Percentiles rank a stretch among this genome's conserved stretches.
Evolutionary conservation across 2,797 vertebrate species (phyloP).

Genomic region (Moxostoma hubbsi): DNA sequence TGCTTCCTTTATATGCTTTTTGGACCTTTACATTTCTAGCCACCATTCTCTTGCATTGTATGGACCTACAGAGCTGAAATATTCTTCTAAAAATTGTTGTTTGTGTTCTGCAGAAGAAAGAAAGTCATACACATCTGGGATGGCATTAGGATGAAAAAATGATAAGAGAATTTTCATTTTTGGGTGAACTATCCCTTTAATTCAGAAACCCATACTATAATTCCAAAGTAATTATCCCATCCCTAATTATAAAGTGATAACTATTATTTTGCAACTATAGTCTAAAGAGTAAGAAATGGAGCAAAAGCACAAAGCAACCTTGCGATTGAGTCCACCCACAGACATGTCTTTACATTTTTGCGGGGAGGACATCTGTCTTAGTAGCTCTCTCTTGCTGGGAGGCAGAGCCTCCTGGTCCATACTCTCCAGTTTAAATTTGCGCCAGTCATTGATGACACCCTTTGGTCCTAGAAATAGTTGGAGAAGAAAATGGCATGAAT

Average conservation of each 20-base stretch:
- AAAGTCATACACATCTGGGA: no score
- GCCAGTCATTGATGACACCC: constrained; percentile 98
- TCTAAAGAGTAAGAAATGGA: neutral
- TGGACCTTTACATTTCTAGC: no score
- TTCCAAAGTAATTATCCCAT: no score
- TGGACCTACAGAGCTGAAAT: no score
- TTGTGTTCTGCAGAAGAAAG: no score
- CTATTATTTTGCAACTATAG: neutral
- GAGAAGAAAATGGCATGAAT: constrained; percentile 21
- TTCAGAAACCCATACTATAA: neutral
- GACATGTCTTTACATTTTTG: constrained; percentile 77
- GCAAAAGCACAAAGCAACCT: constrained; percentile 76
- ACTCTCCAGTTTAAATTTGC: constrained; percentile 94
- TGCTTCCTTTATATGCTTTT: no score
- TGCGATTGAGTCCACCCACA: constrained; percentile 83
- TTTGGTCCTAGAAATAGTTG: constrained; percentile 84
- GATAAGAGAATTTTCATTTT: no score
- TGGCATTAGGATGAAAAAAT: no score
- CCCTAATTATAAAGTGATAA: neutral
- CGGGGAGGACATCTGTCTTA: constrained; percentile 94
- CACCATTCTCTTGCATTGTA: no score
- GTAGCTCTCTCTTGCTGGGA: constrained; percentile 87
- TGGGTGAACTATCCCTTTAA: no score
- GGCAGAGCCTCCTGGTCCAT: constrained; percentile 86
- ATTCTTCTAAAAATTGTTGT: no score